Evolutionary conservation across 2,113 vertebrate species (phyloP).

Genomic region (Lichenostomus cassidix): DNA sequence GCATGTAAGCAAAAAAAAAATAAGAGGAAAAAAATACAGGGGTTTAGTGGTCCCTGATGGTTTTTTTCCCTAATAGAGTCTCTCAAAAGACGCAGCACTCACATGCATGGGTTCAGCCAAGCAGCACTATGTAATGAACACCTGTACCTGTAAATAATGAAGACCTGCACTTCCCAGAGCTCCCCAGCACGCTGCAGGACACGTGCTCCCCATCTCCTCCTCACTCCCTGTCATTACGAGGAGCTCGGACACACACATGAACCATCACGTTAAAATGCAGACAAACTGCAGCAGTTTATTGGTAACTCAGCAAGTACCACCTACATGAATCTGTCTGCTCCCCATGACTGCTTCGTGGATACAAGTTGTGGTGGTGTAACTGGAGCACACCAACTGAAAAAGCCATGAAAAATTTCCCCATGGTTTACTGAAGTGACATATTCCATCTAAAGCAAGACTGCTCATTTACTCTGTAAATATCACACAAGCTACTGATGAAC

Average conservation of each 20-base stretch:
- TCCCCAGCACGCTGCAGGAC: neutral
- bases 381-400: neutral
- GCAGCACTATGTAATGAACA: neutral
- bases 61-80: neutral
- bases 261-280: neutral
- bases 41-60: neutral
- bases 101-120: neutral
- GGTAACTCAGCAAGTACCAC: neutral
- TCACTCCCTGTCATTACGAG: accelerated
- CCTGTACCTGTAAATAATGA: neutral
- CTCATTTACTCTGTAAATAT: neutral
- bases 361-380: neutral
- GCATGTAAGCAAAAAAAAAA: neutral
- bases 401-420: neutral
- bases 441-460: neutral
- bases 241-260: neutral
- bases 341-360: neutral
- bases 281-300: neutral
- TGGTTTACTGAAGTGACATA: neutral
- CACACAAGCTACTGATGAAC: neutral
- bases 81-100: neutral
- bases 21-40: neutral
- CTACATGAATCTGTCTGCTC: neutral
- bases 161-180: neutral
- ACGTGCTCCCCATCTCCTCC: neutral